A percentile compares a stretch with the other conserved stretches of the same genome.
Conservation (phyloP, 1,140 invertebrate species). For the Solen grandis region DNA sequence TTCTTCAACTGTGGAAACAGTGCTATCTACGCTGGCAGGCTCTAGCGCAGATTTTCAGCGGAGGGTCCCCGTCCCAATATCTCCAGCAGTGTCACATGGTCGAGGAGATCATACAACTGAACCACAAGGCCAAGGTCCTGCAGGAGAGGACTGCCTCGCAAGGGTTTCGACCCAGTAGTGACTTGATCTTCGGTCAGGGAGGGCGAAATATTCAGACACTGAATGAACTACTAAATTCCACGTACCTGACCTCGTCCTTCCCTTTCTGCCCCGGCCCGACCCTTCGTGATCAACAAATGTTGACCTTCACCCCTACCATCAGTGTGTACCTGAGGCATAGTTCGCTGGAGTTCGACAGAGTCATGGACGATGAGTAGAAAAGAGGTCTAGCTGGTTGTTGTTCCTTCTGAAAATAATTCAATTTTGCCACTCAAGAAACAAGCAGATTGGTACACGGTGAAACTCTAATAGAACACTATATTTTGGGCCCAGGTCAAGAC, state of each 20-base stretch:
- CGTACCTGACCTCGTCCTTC: conserved; percentile 78
- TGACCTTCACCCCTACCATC: conserved; percentile 65
- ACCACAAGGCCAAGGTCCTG: conserved; percentile 70
- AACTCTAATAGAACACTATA: no score
- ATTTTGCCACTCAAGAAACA: no score
- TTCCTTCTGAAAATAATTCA: no score
- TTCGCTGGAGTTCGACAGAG: conserved; percentile 65
- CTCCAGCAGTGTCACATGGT: conserved; percentile 80
- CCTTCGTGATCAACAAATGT: conserved; percentile 59
- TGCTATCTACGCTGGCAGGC: conserved; percentile 95
- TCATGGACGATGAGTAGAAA: conserved; percentile 58
- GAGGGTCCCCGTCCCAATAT: conserved; percentile 87
- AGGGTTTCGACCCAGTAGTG: conserved; percentile 70
- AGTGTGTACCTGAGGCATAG: conserved; percentile 71
- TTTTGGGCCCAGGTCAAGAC: no score
- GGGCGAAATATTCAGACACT: conserved; percentile 61
- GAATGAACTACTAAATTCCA: conserved; percentile 67
- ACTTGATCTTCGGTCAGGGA: conserved; percentile 76
- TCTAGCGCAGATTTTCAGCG: conserved; percentile 89
- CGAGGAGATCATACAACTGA: conserved; percentile 77
- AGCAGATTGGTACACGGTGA: no score
- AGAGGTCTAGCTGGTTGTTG: no score
- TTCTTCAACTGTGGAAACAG: conserved; percentile 91
- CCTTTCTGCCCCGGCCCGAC: conserved; percentile 74
- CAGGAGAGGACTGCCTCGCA: conserved; percentile 8